Base-by-base conservation (phyloP, 1,140 invertebrate species). In the Pogonomyrmex californicus region DNA sequence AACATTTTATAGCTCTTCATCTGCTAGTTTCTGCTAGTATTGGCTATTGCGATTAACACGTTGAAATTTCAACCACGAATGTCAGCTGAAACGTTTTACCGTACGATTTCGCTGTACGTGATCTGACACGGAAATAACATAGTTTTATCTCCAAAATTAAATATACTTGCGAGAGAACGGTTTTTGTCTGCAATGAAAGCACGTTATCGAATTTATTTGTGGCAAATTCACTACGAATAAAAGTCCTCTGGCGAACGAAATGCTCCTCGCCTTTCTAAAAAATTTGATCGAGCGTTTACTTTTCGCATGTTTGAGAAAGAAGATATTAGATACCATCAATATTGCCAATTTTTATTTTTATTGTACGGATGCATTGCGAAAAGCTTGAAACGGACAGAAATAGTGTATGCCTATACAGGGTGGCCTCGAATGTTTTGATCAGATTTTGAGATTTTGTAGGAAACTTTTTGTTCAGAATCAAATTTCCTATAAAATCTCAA, bases 181-280 rank as follows among this genome's bases (percentile, higher is more conserved):
- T 83, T 83, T 82, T 83, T 83, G 54, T 82, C 68, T 38, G 54
- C 17, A 49, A 36, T 75, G 30, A 73, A 83, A 83, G 41, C 68
- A 73, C 44, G 79, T 83, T 83, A 83, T 83, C n/a, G 68, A 83
- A 83, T 83, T 83, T 83, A 83, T 60, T 73, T 73, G 79, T 12
- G 30, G 54, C 30, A 38, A 41, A 38, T 81, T 68, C 47, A 12
- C 62, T 12, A 7, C 44, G 79, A 36, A 73, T 73, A 75, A 73
- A 73, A 81, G 65, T 83, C 12, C 41, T 47, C 30, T 47, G 6
- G 14, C 30, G 41, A 4, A 73, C 54, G 1, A 73, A 82, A 82
- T 82, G 51, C 30, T 38, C 10, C 58, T 75, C 66, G 68, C 12
- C 12, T 54, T 44, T 2, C 7, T 60, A 73, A 83, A 81, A 83